phyloP scores from a whole-genome alignment of 2,797 vertebrate genomes.

The Centropyge bicolor region DNA sequence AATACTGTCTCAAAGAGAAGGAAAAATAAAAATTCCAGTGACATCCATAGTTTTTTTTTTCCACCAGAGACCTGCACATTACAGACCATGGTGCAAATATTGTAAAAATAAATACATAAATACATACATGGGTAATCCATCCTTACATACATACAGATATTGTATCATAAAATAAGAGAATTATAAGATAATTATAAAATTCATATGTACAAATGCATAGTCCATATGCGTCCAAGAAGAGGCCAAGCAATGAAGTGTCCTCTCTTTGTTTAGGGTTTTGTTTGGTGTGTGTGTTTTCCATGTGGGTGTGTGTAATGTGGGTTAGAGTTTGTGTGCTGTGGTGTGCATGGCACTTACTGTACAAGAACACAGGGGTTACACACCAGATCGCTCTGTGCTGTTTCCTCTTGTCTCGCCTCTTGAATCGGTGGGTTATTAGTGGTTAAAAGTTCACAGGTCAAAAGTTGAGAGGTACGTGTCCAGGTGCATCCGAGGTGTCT shows the following conservation, averaged over 20 bases:
- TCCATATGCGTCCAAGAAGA: conserved; percentile 80
- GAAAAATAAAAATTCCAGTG: conserved; percentile 76
- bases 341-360: conserved; percentile 86
- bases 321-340: conserved; percentile 71
- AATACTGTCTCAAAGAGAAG: conserved; percentile 78
- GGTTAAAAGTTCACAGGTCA: conserved; percentile 72
- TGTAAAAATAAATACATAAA: conserved; percentile 89
- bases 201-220: conserved; percentile 87
- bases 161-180: conserved; percentile 87
- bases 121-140: conserved; percentile 84
- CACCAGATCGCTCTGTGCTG: conserved; percentile 76
- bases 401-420: conserved; percentile 52
- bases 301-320: conserved; percentile 56
- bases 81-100: conserved; percentile 84
- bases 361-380: conserved; percentile 80
- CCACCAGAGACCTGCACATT: conserved; percentile 74
- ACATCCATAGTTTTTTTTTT: conserved; percentile 75
- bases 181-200: conserved; percentile 87
- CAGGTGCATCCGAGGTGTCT: conserved; percentile 77
- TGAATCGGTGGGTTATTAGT: conserved; percentile 58
- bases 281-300: conserved; percentile 55
- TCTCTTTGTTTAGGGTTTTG: conserved; percentile 55
- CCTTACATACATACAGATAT: conserved; percentile 83
- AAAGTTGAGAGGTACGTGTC: conserved; percentile 84
- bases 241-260: conserved; percentile 61